These are phyloP conservation scores for Chlorospingus flavigularis DNA, from an alignment of 2,797 vertebrate genomes.

Conservation along the genomic window DNA sequence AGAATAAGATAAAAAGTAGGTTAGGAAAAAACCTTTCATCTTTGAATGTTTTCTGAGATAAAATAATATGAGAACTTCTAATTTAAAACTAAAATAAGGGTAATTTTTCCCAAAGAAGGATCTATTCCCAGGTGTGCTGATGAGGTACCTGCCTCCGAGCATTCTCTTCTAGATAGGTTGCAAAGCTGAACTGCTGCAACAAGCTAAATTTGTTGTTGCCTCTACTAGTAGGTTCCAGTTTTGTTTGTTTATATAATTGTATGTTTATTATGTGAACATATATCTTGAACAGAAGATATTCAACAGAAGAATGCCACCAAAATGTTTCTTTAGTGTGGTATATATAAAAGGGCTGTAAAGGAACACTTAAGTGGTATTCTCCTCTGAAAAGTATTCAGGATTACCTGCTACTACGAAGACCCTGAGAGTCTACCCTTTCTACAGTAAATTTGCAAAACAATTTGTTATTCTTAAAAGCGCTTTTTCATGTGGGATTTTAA, in stretches of 20 bases:
- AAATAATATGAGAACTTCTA: background rate
- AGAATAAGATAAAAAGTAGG: background rate
- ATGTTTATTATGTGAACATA: background rate
- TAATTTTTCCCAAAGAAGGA: background rate
- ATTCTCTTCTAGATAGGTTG: background rate
- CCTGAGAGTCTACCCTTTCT: background rate
- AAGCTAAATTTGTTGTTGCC: conserved; percentile 28
- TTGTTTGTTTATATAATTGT: background rate
- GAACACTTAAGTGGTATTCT: background rate
- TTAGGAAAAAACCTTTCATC: background rate
- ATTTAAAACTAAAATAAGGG: background rate
- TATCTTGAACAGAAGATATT: background rate
- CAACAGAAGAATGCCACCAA: background rate
- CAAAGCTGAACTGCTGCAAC: background rate
- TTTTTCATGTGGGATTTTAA: background rate
- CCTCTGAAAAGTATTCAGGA: background rate
- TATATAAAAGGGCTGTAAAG: background rate
- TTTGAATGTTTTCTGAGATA: background rate
- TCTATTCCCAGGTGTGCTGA: background rate
- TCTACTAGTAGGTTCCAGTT: background rate
- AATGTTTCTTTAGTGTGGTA: background rate
- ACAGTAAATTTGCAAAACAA: background rate
- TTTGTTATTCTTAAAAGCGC: background rate
- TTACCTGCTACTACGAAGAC: background rate
- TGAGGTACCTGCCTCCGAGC: background rate